Conservation (phyloP, 2,797 vertebrate species). For the Serranus cabrilla region DNA sequence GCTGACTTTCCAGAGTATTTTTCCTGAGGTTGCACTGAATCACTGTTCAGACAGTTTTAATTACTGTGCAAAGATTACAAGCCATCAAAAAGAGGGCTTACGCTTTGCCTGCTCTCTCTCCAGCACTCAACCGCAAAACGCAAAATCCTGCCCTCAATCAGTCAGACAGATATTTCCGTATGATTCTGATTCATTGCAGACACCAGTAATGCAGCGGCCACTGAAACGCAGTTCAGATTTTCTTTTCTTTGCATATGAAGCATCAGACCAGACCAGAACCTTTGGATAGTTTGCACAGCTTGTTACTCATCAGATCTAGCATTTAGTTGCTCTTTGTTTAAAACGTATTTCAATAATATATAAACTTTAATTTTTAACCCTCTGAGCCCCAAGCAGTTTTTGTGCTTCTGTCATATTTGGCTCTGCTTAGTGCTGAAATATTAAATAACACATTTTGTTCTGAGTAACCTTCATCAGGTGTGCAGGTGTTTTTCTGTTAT, state of each 20-base stretch:
- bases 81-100: slow-evolving; percentile 33
- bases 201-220: slow-evolving; percentile 1
- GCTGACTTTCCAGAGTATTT: slow-evolving; percentile 17
- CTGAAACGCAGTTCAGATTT: slow-evolving; percentile 1
- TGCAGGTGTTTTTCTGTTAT: no score
- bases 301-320: not conserved
- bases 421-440: no score
- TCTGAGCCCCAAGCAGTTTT: no score
- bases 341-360: not conserved
- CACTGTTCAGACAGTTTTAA: slow-evolving; percentile 45
- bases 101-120: slow-evolving; percentile 10
- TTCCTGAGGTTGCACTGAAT: slow-evolving; percentile 17
- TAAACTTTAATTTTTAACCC: no score
- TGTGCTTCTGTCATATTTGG: no score
- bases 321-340: not conserved
- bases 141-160: slow-evolving; percentile 36
- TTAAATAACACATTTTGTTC: no score
- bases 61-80: slow-evolving; percentile 50
- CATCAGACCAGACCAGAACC: no score
- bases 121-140: not conserved
- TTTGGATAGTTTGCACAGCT: not conserved
- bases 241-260: not conserved
- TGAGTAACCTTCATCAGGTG: no score
- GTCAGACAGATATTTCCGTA: slow-evolving; percentile 7
- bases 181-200: slow-evolving; percentile 12